phyloP scores from a whole-genome alignment of 2,888 invertebrate species.

The Alentia gelatinosa region DNA sequence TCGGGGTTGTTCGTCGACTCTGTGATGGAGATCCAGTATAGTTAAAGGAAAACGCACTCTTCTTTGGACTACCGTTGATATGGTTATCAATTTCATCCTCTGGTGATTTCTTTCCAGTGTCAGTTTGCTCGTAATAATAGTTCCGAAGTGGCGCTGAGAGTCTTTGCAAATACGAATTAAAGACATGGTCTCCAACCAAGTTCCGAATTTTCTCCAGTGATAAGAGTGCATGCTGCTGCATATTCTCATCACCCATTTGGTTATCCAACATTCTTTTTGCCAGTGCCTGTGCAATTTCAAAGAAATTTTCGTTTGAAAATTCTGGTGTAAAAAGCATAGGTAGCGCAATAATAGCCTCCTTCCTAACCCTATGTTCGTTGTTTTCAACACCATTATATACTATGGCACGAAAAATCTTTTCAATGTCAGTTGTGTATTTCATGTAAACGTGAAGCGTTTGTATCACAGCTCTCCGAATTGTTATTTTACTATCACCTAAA shows the following conservation, averaged over 20 bases:
- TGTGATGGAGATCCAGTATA: constrained; percentile 29
- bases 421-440: constrained; percentile 80
- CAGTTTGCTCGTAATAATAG: constrained; percentile 63
- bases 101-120: constrained; percentile 4
- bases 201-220: constrained; percentile 80
- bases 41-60: constrained; percentile 49
- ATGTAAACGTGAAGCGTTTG: constrained; percentile 81
- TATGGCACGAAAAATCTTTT: constrained; percentile 78
- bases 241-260: constrained; percentile 65
- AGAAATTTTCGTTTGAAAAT: constrained; percentile 79
- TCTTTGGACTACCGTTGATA: constrained; percentile 7
- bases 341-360: constrained; percentile 80
- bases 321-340: constrained; percentile 81
- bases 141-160: constrained; percentile 68
- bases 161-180: constrained; percentile 75
- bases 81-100: constrained; percentile 18
- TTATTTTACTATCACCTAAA: constrained; percentile 78
- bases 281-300: constrained; percentile 77
- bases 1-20: constrained; percentile 1
- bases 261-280: constrained; percentile 75
- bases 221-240: constrained; percentile 75
- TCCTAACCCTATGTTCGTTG: constrained; percentile 75
- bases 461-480: constrained; percentile 79
- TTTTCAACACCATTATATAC: constrained; percentile 80
- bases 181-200: constrained; percentile 79